These are phyloP conservation scores for Agriopis aurantiaria DNA, from an alignment of 2,888 invertebrate genomes.

Conservation along the genomic window DNA sequence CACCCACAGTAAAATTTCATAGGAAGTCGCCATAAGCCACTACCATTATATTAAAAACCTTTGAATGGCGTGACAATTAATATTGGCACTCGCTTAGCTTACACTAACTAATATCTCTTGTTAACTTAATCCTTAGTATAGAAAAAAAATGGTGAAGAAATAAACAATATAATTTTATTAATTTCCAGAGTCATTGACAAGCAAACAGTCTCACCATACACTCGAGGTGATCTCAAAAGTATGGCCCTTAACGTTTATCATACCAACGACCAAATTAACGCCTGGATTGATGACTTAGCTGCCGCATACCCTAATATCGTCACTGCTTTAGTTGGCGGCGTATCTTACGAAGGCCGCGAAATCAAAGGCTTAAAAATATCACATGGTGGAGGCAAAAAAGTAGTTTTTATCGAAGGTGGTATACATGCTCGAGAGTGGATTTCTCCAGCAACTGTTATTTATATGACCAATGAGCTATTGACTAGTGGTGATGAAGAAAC, in stretches of 20 bases:
- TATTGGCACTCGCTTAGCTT: no score
- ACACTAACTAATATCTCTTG: no score
- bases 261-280: conserved; percentile 85
- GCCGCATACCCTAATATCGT: conserved; percentile 75
- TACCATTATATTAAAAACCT: no score
- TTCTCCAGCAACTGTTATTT: conserved; percentile 87
- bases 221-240: conserved; percentile 58
- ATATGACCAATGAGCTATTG: conserved; percentile 87
- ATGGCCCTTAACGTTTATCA: conserved; percentile 88
- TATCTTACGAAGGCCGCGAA: conserved; percentile 75
- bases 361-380: conserved; percentile 82
- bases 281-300: conserved; percentile 85
- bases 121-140: no score
- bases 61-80: no score
- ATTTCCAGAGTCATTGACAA: conserved; percentile 81
- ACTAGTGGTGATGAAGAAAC: conserved; percentile 81
- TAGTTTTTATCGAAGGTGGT: conserved; percentile 79
- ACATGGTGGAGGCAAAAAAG: conserved; percentile 66
- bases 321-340: conserved; percentile 70
- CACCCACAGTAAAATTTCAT: no score
- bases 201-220: conserved; percentile 68
- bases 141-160: no score
- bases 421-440: conserved; percentile 94
- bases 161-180: no score
- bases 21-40: no score